Evolutionary conservation across 2,113 vertebrate species (phyloP), one percentile per base, ranked within the genome.

Genomic region (Coracopsis vasa): DNA sequence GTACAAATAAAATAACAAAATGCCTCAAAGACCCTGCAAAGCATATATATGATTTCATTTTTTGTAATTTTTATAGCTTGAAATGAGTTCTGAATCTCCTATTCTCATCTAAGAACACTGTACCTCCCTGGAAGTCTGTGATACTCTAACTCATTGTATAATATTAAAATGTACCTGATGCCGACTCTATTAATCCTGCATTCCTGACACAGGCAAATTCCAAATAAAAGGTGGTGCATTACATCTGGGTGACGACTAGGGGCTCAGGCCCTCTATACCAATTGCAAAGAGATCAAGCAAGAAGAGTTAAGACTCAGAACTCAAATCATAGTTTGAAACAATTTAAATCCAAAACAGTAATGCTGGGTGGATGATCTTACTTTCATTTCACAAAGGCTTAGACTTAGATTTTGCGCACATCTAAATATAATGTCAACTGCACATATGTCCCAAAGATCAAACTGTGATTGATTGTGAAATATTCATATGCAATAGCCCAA

Each of bases 381-480:
- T 96, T 96, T 95, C 83, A 70, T 92, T 96, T 97, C 93, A 84
- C 42, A 80, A 94, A 89, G 72, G 87, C 86, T 98, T 93, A 87
- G 86, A 91, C 72, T 82, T 86, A 85, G 88, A 90, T 94, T 96
- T 54, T 64, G 92, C 33, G 48, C 65, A 91, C 90, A 97, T 93
- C 80, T 93, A 95, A 96, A 91, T 90, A 95, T 65, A 84, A 97
- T 51, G 90, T 88, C 92, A 97, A 96, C 92, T 41, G 87, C 93
- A 92, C 88, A 71, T 85, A 95, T 82, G 96, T 95, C 92, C 94
- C 51, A 60, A 90, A 90, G 96, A 97, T 97, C 96, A 94, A 97
- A 97, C 80, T 70, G 71, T 82, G 65, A 95, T 78, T 95, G 92
- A 95, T 66, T 96, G 77, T 80, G 94, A 97, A 98, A 97, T 95